phyloP scores from a whole-genome alignment of 2,797 vertebrate species.

The Astyanax mexicanus region DNA sequence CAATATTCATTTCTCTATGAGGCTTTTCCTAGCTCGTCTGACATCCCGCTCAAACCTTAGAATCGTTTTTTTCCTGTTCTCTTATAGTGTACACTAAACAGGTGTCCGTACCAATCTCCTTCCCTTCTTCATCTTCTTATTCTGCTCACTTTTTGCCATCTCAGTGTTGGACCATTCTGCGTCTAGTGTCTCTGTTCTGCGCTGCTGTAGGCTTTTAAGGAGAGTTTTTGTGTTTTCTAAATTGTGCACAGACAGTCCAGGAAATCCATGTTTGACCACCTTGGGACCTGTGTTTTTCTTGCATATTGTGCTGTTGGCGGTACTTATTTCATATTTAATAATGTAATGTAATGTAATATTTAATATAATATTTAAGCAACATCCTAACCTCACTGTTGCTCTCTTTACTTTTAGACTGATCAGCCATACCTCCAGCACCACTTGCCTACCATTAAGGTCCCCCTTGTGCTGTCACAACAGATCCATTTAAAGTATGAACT shows the following conservation, averaged over 20 bases:
- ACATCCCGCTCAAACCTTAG: slow-evolving; percentile 14
- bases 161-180: slow-evolving; percentile 11
- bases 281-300: not conserved
- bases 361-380: too few species aligned
- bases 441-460: too few species aligned
- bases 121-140: slow-evolving; percentile 58
- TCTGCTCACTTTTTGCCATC: slow-evolving; percentile 7
- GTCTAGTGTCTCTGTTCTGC: slow-evolving; percentile 26
- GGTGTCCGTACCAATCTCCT: slow-evolving; percentile 61
- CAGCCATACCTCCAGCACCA: too few species aligned
- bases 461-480: too few species aligned
- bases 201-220: not conserved
- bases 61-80: slow-evolving; percentile 69
- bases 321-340: too few species aligned
- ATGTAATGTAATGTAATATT: too few species aligned
- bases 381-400: too few species aligned
- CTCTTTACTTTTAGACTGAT: too few species aligned
- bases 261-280: not conserved
- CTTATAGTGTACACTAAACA: slow-evolving; percentile 63
- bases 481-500: too few species aligned
- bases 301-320: too few species aligned
- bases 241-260: not conserved
- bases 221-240: not conserved
- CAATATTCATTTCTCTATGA: slow-evolving; percentile 41
- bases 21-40: slow-evolving; percentile 30